Evolutionary conservation across 2,888 invertebrate genomes (phyloP), one percentile per base, ranked within the genome.

Genomic region (Hedya salicella): DNA sequence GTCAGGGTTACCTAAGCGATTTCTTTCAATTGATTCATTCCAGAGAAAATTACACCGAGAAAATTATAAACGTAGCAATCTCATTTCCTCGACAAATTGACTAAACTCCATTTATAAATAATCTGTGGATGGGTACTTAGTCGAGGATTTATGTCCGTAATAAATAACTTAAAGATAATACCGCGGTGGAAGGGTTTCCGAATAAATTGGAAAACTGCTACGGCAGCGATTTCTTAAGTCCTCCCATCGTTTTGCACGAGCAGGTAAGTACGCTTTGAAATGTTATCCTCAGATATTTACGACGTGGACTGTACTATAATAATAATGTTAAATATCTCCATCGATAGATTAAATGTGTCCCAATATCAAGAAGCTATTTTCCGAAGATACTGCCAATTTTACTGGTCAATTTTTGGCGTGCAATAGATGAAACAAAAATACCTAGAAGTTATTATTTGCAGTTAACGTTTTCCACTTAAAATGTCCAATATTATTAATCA

Each of bases 111-210:
- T 52, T 63, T 42, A 52, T 59, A 44, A 44, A 44, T 64, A 53
- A 53, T 60, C 46, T 65, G 53, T 36, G 39, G 46, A 60, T 44
- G 21, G 56, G 19, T 49, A 49, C 53, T 65, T 60, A 53, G 46
- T 48, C 53, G 39, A 42, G 53, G 53, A 60, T 60, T 65, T 54
- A 66, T 60, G 11, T 14, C 57, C 40, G 52, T 39, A 54, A 66
- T 66, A 54, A 66, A 66, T 66, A 60, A 60, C 53, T 60, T 53
- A 53, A 53, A 66, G 65, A 66, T 60, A 65, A 65, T 60, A 64
- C 61, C 30, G 39, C 59, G 36, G 59, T 53, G 30, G 30, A 48
- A 65, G 40, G 46, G 53, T 65, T 60, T 40, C 59, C 30, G 25
- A 64, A 60, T 66, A 60, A 65, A 66, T 53, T 48, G 60, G 53